Base-by-base conservation (phyloP, 2,113 vertebrate genomes). In the Columba livia region DNA sequence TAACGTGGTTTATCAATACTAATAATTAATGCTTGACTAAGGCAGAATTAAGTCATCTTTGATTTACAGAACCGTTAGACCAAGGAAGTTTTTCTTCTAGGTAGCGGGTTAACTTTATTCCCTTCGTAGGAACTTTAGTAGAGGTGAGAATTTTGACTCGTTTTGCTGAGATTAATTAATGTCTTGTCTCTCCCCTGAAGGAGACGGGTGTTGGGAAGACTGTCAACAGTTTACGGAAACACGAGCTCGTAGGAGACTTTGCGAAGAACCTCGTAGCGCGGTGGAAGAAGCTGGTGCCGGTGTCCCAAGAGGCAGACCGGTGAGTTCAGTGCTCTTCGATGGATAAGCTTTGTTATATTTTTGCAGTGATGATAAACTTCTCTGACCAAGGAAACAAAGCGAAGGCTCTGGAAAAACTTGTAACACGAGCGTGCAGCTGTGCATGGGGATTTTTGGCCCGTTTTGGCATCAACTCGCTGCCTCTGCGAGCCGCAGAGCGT, bases 191-290 rank as follows among this genome's bases (percentile, higher is more conserved):
- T 87, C 61, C 94, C 91, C 1, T 96, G 73, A 90, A 99, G 99
- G 99, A 99, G 97, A 99, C 99, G 1, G 99, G 99, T 31, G 98
- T 99, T 26, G 99, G 99, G 29, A 99, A 99, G 95, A 98, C 99
- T 16, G 99, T 99, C 93, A 99, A 99, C 94, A 98, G 99, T n/a
- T 98, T 99, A n/a, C 97, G 99, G 93, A 99, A 99, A 87, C 98
- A 99, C 0, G 98, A 99, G 60, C 85, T 98, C 1, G 99, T 98
- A 3, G 99, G 99, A 64, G 98, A 98, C 24, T 96, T 98, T 56
- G 99, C 99, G 3, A 99, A 98, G 97, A 98, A 96, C 91, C 98
- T 99, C 0, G 99, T 99, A 54, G 99, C 99, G 79, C 98, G 99
- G 96, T 99, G 99, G 99, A 99, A 99, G 98, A 99, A 99, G 93